Percentiles rank a stretch among this genome's conserved stretches.
Conservation (phyloP, 2,888 invertebrate species). For the Epiperipatus broadwayi region DNA sequence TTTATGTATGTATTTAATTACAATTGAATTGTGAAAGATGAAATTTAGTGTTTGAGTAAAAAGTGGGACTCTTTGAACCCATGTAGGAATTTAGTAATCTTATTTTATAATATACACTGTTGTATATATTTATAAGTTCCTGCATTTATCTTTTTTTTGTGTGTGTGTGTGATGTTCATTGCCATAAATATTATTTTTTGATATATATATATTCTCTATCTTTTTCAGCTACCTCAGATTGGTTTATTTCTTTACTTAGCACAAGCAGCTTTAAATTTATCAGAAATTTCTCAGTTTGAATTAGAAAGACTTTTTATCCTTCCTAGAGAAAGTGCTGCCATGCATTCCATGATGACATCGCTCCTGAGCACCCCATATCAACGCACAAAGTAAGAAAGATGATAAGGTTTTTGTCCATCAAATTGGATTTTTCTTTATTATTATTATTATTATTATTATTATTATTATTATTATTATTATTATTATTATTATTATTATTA, state of each 20-base stretch:
- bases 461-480: no score
- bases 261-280: conserved; percentile 33
- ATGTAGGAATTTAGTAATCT: no score
- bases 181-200: not conserved
- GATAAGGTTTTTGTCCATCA: not conserved
- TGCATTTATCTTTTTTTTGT: no score
- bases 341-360: conserved; percentile 37
- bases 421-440: no score
- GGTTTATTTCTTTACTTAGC: conserved; percentile 37
- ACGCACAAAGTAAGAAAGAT: conserved; percentile 24
- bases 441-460: no score
- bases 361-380: conserved; percentile 32
- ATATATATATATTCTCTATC: not conserved
- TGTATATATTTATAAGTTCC: not conserved
- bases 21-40: no score
- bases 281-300: conserved; percentile 38
- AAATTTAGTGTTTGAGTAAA: no score
- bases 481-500: no score
- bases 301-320: conserved; percentile 38
- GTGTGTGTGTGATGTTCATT: not conserved
- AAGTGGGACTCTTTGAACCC: no score
- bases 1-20: no score
- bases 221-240: conserved; percentile 36
- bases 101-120: no score
- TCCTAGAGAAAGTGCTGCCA: conserved; percentile 35